Evolutionary conservation across 2,888 invertebrate genomes (phyloP).

Genomic region (Phrixothrix hirtus): DNA sequence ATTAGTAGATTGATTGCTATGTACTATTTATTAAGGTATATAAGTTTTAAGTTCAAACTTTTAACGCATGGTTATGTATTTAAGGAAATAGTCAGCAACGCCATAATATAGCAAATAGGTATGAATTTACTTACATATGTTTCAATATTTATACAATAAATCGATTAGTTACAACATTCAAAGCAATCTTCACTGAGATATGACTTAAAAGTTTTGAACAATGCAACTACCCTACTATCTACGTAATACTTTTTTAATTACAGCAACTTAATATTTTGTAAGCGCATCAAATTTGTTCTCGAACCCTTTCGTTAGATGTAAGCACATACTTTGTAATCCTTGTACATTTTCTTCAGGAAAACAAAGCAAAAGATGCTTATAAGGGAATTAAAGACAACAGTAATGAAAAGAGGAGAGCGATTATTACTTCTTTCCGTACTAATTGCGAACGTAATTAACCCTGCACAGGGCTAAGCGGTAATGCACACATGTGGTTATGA

Average conservation of each 20-base stretch:
- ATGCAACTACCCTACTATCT: no score
- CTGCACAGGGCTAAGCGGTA: conserved; percentile 34
- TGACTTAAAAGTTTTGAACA: no score
- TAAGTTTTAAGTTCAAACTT: no score
- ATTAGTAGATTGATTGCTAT: no score
- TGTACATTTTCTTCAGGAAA: conserved; percentile 38
- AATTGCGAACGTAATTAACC: conserved; percentile 40
- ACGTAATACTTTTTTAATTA: conserved; percentile 32
- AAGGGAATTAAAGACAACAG: conserved; percentile 39
- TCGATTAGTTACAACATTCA: no score
- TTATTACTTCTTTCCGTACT: conserved; percentile 39
- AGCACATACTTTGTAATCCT: conserved; percentile 34
- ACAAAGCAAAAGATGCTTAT: conserved; percentile 40
- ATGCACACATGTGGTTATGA: conserved; percentile 33
- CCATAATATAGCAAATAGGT: no score
- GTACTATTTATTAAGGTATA: no score
- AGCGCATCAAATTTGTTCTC: conserved; percentile 28
- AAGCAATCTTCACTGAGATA: no score
- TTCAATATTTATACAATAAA: no score
- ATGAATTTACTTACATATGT: no score
- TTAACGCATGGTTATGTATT: no score
- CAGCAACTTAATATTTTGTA: conserved; percentile 27
- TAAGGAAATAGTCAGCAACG: no score
- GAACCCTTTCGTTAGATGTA: conserved; percentile 24
- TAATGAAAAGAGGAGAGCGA: conserved; percentile 38